phyloP scores from a whole-genome alignment of 2,113 vertebrate species.

The Serinus canaria region DNA sequence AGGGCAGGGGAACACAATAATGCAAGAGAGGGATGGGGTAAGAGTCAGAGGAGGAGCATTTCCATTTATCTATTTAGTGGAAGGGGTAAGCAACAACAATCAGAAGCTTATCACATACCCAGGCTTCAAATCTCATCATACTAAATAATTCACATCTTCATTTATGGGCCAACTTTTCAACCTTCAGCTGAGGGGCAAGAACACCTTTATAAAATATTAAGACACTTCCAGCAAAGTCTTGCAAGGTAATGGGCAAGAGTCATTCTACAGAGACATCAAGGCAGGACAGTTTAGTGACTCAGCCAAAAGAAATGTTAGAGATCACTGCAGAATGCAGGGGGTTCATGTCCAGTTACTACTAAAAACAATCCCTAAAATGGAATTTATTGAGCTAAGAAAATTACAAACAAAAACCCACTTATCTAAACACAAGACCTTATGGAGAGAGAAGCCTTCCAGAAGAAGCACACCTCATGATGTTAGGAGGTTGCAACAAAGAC shows the following conservation, averaged over 20 bases:
- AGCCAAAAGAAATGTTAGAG: not conserved
- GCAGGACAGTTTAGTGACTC: not conserved
- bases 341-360: not conserved
- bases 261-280: not conserved
- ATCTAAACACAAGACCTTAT: not conserved
- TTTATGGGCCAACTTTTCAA: not conserved
- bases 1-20: not conserved
- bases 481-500: not conserved
- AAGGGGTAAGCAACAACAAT: not conserved
- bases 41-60: not conserved
- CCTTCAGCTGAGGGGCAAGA: not conserved
- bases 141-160: not conserved
- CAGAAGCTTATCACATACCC: not conserved
- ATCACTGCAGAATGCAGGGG: not conserved
- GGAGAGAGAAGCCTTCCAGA: not conserved
- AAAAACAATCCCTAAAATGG: not conserved
- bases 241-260: not conserved
- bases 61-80: not conserved
- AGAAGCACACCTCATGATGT: not conserved
- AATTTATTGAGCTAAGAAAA: not conserved
- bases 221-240: not conserved
- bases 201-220: not conserved
- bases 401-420: not conserved
- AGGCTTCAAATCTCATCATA: not conserved
- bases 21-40: not conserved